Evolutionary conservation across 2,888 invertebrate genomes (phyloP).

Genomic region (Argyra leucocephala): DNA sequence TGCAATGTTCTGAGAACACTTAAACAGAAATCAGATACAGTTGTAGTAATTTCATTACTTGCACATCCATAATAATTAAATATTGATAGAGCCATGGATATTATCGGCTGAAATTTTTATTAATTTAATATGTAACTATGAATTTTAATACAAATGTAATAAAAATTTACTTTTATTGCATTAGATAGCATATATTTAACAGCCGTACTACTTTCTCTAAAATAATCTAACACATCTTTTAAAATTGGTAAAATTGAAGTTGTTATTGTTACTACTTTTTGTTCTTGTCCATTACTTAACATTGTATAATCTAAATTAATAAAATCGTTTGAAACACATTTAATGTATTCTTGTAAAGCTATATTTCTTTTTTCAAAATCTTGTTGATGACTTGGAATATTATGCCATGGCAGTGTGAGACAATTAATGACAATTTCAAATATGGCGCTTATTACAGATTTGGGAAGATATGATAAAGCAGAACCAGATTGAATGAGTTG

Average conservation of each 20-base stretch:
- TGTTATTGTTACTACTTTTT: conserved; percentile 36
- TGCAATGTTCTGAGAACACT: conserved; percentile 40
- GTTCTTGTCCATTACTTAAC: conserved; percentile 30
- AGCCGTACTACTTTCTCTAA: conserved; percentile 37
- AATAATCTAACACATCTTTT: conserved; percentile 38
- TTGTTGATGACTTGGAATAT: conserved; percentile 37
- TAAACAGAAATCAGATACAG: conserved; percentile 39
- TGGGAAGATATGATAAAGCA: conserved; percentile 36
- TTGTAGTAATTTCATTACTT: conserved; percentile 36
- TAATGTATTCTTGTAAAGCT: conserved; percentile 38
- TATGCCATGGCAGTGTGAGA: conserved; percentile 40
- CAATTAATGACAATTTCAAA: conserved; percentile 41
- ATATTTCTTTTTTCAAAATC: conserved; percentile 36
- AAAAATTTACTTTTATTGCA: conserved; percentile 35
- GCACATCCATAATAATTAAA: conserved; percentile 37
- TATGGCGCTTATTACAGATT: conserved; percentile 36
- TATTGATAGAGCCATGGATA: conserved; percentile 39
- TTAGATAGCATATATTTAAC: conserved; percentile 41
- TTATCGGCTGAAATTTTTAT: conserved; percentile 32
- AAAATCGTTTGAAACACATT: conserved; percentile 36
- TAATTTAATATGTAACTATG: not conserved
- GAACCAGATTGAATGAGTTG: conserved; percentile 38
- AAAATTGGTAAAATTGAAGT: conserved; percentile 35
- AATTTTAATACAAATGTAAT: not conserved
- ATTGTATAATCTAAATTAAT: conserved; percentile 32